Evolutionary conservation across 2,888 invertebrate species (phyloP), one percentile per base, ranked within the genome.

Genomic region (Athalia rosae): DNA sequence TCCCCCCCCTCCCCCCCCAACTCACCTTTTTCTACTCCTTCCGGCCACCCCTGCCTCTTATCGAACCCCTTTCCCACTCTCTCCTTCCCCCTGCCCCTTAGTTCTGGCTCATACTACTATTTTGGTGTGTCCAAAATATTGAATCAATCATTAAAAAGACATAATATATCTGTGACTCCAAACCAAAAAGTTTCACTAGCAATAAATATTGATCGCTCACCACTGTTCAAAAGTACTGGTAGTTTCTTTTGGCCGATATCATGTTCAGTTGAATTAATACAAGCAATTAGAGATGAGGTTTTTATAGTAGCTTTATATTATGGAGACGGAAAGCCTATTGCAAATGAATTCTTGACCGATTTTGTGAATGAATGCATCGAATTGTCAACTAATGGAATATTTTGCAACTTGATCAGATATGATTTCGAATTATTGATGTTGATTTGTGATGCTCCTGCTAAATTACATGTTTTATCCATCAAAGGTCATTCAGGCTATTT

Each of bases 241-340:
- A 79, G 48, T 79, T 77, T 66, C 43, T 79, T 83, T 79, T 83
- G 83, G 82, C 81, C 81, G 45, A 83, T 83, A 76, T 79, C 83
- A 64, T 79, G 79, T 66, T 79, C 74, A 8, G 77, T 80, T 4
- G 73, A 76, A 73, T 79, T 78, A 66, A 71, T 78, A 15, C 15
- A 76, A 62, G 71, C 45, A n/a, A 58, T 80, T 7, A 76, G 78
- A 71, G 71, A 78, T 48, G 64, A 69, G 76, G 79, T 81, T n/a
- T 80, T 81, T n/a, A 76, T 79, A 71, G 76, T 80, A 77, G 81
- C 80, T 64, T 71, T 82, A 15, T 83, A 80, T 77, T 78, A 79
- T 78, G 82, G 80, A 45, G 67, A 79, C 45, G 53, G 64, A 56
- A 82, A 82, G 71, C 80, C 83, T 7, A 66, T 69, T 77, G 13